These are phyloP conservation scores for Denticeps clupeoides DNA, from an alignment of 2,797 vertebrate genomes.

Conservation along the genomic window DNA sequence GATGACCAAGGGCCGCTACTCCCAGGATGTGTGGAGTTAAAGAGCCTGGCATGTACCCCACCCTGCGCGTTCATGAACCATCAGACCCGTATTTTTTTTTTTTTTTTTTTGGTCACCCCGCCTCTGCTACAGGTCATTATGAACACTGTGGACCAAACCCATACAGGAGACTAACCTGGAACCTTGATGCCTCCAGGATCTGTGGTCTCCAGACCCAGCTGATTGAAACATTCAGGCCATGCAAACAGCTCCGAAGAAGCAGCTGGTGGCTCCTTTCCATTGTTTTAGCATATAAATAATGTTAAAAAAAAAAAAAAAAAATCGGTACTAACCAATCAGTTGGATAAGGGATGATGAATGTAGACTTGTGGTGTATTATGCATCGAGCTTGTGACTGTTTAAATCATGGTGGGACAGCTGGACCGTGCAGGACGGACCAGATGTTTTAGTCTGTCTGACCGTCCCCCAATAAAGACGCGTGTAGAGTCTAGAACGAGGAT, in stretches of 20 bases:
- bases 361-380: constrained; percentile 14
- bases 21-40: constrained; percentile 96
- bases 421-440: not conserved
- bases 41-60: constrained; percentile 2
- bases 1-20: constrained; percentile 98
- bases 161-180: too few relatives aligned
- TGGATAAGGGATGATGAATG: not conserved
- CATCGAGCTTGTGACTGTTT: constrained; percentile 4
- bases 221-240: too few relatives aligned
- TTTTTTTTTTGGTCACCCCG: too few relatives aligned
- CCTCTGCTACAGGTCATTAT: too few relatives aligned
- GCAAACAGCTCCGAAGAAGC: too few relatives aligned
- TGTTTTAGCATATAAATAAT: constrained; percentile 3
- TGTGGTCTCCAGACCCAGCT: too few relatives aligned
- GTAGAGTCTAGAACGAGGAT: too few relatives aligned
- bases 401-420: constrained; percentile 5
- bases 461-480: too few relatives aligned
- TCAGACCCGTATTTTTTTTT: not conserved
- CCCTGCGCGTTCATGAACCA: not conserved
- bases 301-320: not conserved
- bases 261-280: not conserved
- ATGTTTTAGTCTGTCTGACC: not conserved
- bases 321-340: not conserved
- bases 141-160: too few relatives aligned
- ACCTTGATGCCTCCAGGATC: too few relatives aligned